phyloP scores from a whole-genome alignment of 2,888 invertebrate species.

The Synanthedon myopaeformis region DNA sequence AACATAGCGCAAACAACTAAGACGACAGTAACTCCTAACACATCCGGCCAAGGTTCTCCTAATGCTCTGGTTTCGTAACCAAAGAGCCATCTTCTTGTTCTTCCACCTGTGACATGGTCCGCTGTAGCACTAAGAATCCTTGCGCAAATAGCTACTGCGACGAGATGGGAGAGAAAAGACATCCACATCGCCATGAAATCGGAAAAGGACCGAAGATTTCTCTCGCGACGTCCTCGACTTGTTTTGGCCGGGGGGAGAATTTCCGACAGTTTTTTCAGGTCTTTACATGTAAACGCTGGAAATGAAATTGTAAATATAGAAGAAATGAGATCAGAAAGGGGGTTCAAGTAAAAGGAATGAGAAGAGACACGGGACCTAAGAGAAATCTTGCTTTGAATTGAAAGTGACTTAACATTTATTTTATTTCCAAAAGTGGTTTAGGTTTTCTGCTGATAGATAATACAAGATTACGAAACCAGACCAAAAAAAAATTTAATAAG shows the following conservation, averaged over 20 bases:
- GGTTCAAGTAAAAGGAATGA: too few species aligned
- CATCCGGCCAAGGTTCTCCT: constrained; percentile 75
- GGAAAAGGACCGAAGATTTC: constrained; percentile 62
- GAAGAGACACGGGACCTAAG: too few species aligned
- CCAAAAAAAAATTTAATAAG: background rate
- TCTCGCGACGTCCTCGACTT: constrained; percentile 44
- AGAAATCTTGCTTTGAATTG: too few species aligned
- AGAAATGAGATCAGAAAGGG: too few species aligned
- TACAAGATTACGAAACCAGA: background rate
- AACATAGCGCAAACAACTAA: constrained; percentile 72
- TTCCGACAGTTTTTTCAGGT: constrained; percentile 46
- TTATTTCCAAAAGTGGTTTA: too few species aligned
- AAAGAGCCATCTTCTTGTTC: constrained; percentile 71
- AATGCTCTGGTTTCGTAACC: constrained; percentile 69
- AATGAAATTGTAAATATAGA: constrained; percentile 5
- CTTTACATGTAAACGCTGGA: constrained; percentile 53
- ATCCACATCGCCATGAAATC: constrained; percentile 73
- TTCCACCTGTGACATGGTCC: constrained; percentile 71
- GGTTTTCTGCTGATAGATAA: too few species aligned
- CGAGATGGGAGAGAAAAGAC: constrained; percentile 68
- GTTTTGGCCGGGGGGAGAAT: constrained; percentile 51
- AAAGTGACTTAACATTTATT: too few species aligned
- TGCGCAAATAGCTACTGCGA: constrained; percentile 73
- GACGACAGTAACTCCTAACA: constrained; percentile 72
- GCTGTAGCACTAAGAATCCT: constrained; percentile 73